A percentile compares a stretch with the other conserved stretches of the same genome.
These are phyloP conservation scores for Corythornis cristatus DNA, from an alignment of 2,113 vertebrate species.

Conservation along the genomic window DNA sequence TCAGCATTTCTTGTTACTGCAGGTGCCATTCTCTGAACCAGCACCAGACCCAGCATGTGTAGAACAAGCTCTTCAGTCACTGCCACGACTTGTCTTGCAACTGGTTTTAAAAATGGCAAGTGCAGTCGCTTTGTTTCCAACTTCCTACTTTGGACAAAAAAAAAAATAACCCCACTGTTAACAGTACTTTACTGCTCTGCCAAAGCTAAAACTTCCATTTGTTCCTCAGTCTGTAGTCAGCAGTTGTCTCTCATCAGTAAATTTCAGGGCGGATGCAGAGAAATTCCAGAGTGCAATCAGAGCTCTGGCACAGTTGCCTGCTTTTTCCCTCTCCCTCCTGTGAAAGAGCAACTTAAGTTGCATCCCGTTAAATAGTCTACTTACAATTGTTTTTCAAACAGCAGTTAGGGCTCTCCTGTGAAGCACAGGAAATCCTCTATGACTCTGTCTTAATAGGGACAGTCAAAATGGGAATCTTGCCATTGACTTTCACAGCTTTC, in stretches of 20 bases:
- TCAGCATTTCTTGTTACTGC: background rate
- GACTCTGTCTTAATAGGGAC: background rate
- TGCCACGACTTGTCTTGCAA: background rate
- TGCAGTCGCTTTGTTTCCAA: background rate
- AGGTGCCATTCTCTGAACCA: background rate
- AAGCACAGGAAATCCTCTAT: constrained; percentile 44
- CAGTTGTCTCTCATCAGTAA: background rate
- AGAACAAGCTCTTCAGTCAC: background rate
- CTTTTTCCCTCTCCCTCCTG: background rate
- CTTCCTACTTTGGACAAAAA: background rate
- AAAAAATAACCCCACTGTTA: background rate
- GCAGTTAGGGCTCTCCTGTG: background rate
- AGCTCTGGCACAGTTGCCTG: background rate
- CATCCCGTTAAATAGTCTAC: background rate
- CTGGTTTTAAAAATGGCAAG: background rate
- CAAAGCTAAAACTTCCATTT: background rate
- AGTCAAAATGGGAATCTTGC: background rate
- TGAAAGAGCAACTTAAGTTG: background rate
- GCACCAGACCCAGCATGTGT: background rate
- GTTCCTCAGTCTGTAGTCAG: background rate
- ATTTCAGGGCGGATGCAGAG: background rate
- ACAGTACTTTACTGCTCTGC: background rate
- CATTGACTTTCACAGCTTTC: background rate
- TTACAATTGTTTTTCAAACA: background rate
- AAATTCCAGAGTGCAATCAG: background rate